A percentile compares a stretch with the other conserved stretches of the same genome.
phyloP scores from a whole-genome alignment of 2,797 vertebrate genomes.

The Periophthalmus magnuspinnatus region DNA sequence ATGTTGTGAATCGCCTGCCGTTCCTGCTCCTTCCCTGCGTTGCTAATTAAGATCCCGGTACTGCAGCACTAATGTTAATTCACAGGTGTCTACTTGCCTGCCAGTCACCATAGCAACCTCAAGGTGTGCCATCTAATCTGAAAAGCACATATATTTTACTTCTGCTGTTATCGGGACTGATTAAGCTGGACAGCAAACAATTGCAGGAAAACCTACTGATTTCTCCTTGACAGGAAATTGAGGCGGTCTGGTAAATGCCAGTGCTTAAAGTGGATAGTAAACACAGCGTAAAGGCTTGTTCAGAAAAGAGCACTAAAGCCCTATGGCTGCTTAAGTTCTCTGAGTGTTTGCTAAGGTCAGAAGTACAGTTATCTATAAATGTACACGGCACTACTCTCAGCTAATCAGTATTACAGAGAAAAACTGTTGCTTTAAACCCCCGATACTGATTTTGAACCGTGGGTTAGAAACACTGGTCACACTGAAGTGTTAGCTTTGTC shows the following conservation, averaged over 20 bases:
- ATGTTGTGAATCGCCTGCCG: slow-evolving; percentile 31
- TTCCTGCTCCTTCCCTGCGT: slow-evolving; percentile 51
- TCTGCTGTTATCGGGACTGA: slow-evolving; percentile 62
- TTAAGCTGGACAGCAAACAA: slow-evolving; percentile 70
- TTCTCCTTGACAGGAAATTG: slow-evolving; percentile 56
- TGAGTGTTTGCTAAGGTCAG: slow-evolving; percentile 25
- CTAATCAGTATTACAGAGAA: background rate
- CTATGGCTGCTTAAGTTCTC: slow-evolving; percentile 14
- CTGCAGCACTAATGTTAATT: slow-evolving; percentile 72
- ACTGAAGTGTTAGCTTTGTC: background rate
- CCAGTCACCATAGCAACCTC: slow-evolving; percentile 76
- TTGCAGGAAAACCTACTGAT: slow-evolving; percentile 44
- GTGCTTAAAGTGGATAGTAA: slow-evolving; percentile 48
- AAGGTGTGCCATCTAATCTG: slow-evolving; percentile 66
- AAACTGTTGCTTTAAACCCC: background rate
- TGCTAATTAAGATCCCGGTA: slow-evolving; percentile 75
- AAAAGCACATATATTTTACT: slow-evolving; percentile 35
- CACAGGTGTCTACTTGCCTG: slow-evolving; percentile 78
- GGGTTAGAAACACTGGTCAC: background rate
- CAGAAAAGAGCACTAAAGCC: slow-evolving; percentile 33
- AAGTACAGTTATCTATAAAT: slow-evolving; percentile 15
- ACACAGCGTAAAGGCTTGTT: slow-evolving; percentile 44
- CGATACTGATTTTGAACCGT: background rate
- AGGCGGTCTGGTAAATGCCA: slow-evolving; percentile 44
- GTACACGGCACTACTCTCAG: slow-evolving; percentile 12